phyloP scores from a whole-genome alignment of 2,888 invertebrate species.

The Anthrax anthrax region DNA sequence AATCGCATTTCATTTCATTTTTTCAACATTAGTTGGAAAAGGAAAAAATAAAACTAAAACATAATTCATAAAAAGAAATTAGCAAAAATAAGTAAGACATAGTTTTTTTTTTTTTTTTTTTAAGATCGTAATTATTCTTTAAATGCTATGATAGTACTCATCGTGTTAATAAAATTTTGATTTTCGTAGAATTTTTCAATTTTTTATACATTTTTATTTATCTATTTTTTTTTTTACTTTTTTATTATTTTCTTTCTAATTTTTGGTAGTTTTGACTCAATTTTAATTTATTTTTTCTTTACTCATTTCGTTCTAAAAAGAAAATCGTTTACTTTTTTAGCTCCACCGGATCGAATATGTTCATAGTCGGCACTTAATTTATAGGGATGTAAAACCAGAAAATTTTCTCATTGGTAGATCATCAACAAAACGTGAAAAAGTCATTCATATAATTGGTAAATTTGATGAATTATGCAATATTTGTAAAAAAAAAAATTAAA shows the following conservation, averaged over 20 bases:
- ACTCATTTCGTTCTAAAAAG: no score
- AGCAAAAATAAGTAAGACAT: not conserved
- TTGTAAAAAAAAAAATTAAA: not conserved
- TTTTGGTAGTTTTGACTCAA: no score
- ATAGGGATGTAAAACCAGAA: slow-evolving; percentile 98
- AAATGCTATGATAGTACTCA: no score
- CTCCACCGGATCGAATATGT: slow-evolving; percentile 99
- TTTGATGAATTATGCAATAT: slow-evolving; percentile 2
- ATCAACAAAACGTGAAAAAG: slow-evolving; percentile 94
- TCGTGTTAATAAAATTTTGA: no score
- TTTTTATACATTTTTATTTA: no score
- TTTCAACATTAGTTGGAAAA: not conserved
- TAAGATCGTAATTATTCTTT: no score
- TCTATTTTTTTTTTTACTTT: no score
- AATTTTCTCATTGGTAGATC: slow-evolving; percentile 98
- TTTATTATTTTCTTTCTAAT: no score
- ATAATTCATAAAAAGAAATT: not conserved
- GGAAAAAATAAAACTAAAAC: no score
- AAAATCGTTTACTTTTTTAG: slow-evolving; percentile 34
- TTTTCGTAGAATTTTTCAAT: no score
- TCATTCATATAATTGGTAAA: slow-evolving; percentile 95
- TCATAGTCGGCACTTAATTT: slow-evolving; percentile 96
- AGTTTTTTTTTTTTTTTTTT: not conserved
- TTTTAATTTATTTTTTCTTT: no score
- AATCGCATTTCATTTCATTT: no score